phyloP scores from a whole-genome alignment of 2,888 invertebrate species.

The Drosophila nr. perissopoda region DNA sequence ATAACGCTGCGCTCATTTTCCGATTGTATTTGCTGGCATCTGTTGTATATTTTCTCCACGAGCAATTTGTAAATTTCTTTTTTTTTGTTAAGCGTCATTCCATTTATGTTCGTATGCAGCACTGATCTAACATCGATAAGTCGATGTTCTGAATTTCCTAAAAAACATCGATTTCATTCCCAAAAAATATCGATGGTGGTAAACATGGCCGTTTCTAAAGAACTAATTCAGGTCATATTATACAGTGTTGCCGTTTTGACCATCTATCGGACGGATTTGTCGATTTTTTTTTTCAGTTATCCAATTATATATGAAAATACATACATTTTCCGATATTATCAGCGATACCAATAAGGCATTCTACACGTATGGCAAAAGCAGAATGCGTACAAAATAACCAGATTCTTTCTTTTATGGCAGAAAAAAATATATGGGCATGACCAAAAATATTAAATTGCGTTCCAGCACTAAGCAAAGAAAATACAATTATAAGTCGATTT shows the following conservation, averaged over 20 bases:
- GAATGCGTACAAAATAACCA: not conserved
- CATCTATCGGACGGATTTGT: not conserved
- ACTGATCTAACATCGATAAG: not conserved
- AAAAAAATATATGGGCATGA: not conserved
- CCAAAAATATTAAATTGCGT: not conserved
- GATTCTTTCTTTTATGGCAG: not conserved
- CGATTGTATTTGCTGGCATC: slow-evolving; percentile 82
- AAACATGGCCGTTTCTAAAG: not conserved
- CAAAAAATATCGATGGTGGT: not conserved
- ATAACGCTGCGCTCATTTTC: slow-evolving; percentile 84
- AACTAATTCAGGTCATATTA: not conserved
- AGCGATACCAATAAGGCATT: not conserved
- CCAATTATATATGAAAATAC: not conserved
- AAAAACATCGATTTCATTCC: not conserved
- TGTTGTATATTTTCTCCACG: slow-evolving; percentile 78
- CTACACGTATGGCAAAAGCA: not conserved
- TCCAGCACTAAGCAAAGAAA: not conserved
- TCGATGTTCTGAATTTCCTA: not conserved
- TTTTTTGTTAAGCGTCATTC: slow-evolving; percentile 73
- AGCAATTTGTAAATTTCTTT: slow-evolving; percentile 80
- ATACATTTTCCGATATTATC: not conserved
- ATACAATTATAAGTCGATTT: not conserved
- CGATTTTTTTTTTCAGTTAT: not conserved
- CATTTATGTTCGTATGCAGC: not conserved
- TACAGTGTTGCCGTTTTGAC: not conserved